Evolutionary conservation across 2,888 invertebrate genomes (phyloP).

Genomic region (Napeogenes sylphis): DNA sequence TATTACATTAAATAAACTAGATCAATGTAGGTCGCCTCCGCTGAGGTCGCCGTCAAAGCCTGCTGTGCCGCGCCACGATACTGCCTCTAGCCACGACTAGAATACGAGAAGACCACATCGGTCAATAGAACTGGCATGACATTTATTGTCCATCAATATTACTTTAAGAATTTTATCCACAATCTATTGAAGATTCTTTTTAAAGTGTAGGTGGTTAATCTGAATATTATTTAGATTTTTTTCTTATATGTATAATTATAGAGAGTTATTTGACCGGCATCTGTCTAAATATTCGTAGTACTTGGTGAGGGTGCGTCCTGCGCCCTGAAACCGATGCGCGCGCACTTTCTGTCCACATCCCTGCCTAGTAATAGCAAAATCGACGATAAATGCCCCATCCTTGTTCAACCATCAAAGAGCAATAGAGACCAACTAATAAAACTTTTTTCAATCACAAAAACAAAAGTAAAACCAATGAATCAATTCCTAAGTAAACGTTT

Average conservation of each 20-base stretch:
- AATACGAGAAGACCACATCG: slow-evolving; percentile 49
- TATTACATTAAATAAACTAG: slow-evolving; percentile 23
- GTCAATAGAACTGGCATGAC: slow-evolving; percentile 45
- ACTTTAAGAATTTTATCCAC: neutral
- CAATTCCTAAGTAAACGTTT: slow-evolving; percentile 18
- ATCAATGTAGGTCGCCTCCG: slow-evolving; percentile 54
- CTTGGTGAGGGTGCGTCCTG: slow-evolving; percentile 62
- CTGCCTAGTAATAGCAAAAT: slow-evolving; percentile 27
- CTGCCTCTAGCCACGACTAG: slow-evolving; percentile 66
- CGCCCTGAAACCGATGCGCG: slow-evolving; percentile 71
- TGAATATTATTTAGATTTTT: neutral
- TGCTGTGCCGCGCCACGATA: slow-evolving; percentile 64
- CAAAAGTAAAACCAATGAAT: slow-evolving; percentile 14
- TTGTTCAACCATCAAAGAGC: slow-evolving; percentile 11
- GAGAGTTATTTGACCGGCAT: slow-evolving; percentile 13
- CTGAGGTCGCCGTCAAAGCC: slow-evolving; percentile 63
- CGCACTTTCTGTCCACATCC: slow-evolving; percentile 57
- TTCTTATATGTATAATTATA: neutral
- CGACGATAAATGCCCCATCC: slow-evolving; percentile 21
- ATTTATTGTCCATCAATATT: slow-evolving; percentile 1
- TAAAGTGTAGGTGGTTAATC: no score
- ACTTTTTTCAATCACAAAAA: slow-evolving; percentile 3
- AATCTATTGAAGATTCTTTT: neutral
- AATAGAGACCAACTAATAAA: slow-evolving; percentile 18
- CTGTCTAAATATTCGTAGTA: slow-evolving; percentile 59